Evolutionary conservation across 2,888 invertebrate genomes (phyloP).

Genomic region (Leucozona laternaria): DNA sequence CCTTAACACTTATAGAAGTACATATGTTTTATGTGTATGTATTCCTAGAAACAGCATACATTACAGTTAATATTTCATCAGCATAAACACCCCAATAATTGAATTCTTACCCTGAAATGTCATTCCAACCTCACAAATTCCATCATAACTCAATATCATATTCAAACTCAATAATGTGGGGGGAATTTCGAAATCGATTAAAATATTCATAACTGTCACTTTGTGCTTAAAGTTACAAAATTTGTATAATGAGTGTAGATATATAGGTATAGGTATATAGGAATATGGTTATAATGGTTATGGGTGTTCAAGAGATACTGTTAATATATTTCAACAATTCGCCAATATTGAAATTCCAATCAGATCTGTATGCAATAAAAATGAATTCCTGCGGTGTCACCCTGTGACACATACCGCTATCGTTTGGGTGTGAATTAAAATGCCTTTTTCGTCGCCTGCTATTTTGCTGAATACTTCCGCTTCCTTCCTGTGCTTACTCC

Average conservation of each 20-base stretch:
- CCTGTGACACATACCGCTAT: slow-evolving; percentile 55
- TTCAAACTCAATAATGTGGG: background rate
- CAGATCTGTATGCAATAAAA: slow-evolving; percentile 59
- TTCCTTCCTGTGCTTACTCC: slow-evolving; percentile 16
- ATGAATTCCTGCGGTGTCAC: slow-evolving; percentile 59
- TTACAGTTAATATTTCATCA: background rate
- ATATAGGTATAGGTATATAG: no score
- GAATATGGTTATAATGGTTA: background rate
- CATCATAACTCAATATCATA: slow-evolving; percentile 41
- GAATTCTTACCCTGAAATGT: slow-evolving; percentile 30
- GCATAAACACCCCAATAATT: background rate
- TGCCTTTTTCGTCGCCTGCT: slow-evolving; percentile 50
- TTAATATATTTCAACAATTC: slow-evolving; percentile 66
- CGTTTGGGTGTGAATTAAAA: slow-evolving; percentile 65
- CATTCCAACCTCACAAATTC: slow-evolving; percentile 23
- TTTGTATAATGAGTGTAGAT: background rate
- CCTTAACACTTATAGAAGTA: no score
- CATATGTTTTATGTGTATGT: no score
- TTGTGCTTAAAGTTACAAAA: slow-evolving; percentile 3
- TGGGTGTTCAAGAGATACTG: slow-evolving; percentile 46
- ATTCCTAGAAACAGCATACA: background rate
- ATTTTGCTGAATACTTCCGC: slow-evolving; percentile 32
- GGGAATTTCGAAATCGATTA: slow-evolving; percentile 66
- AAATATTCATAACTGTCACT: slow-evolving; percentile 55
- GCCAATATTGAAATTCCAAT: slow-evolving; percentile 67